Percentiles rank a stretch among this genome's conserved stretches.
These are phyloP conservation scores for Elysia chlorotica DNA, from an alignment of 1,140 invertebrate genomes.

Conservation along the genomic window DNA sequence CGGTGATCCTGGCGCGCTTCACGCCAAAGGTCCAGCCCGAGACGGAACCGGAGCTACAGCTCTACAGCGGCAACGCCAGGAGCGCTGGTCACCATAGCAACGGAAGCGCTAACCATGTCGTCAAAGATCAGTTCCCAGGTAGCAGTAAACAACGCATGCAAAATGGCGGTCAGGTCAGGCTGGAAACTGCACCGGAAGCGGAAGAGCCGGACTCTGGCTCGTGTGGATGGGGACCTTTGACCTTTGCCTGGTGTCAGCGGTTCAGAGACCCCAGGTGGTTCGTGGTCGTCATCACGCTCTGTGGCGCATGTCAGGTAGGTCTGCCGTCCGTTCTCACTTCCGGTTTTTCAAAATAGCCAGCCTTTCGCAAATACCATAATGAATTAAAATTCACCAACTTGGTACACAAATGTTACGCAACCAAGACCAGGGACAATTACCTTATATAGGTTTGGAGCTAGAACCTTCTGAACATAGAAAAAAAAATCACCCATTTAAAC, in stretches of 20 bases:
- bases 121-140: too few species aligned
- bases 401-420: neutral
- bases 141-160: too few species aligned
- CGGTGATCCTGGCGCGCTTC: too few species aligned
- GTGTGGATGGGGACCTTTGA: conserved; percentile 50
- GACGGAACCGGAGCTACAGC: neutral
- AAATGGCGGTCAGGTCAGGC: too few species aligned
- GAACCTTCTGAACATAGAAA: neutral
- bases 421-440: neutral
- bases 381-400: too few species aligned
- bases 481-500: too few species aligned
- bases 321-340: neutral
- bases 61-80: neutral
- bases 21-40: neutral
- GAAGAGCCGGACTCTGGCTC: conserved; percentile 25
- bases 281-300: conserved; percentile 75
- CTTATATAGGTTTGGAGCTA: too few species aligned
- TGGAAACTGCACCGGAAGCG: neutral
- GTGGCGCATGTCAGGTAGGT: conserved; percentile 74
- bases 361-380: too few species aligned
- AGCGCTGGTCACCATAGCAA: neutral
- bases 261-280: conserved; percentile 46
- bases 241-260: conserved; percentile 36
- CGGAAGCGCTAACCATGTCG: neutral
- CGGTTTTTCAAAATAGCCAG: too few species aligned